Evolutionary conservation across 2,888 invertebrate genomes (phyloP).

Genomic region (Orthosia incerta): DNA sequence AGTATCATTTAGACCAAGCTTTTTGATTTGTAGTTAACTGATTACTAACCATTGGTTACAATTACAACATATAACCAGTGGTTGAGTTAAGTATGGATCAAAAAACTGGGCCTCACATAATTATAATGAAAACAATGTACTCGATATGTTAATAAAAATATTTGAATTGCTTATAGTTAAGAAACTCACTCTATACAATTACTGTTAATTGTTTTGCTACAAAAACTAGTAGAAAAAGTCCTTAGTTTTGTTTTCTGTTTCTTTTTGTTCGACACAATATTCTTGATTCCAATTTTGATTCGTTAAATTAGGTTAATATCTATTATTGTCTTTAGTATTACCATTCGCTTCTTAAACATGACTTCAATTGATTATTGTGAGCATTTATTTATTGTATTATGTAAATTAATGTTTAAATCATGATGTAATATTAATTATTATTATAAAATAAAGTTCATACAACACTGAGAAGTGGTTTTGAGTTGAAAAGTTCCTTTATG

Average conservation of each 20-base stretch:
- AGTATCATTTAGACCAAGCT: not conserved
- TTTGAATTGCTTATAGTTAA: constrained; percentile 33
- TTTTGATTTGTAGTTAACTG: no score
- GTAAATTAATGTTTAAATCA: constrained; percentile 88
- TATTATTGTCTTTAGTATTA: constrained; percentile 71
- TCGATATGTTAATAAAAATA: constrained; percentile 39
- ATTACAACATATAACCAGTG: no score
- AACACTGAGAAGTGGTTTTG: constrained; percentile 59
- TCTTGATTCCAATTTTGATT: constrained; percentile 54
- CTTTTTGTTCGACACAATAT: constrained; percentile 43
- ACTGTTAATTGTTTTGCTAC: constrained; percentile 16
- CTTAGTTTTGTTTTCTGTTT: constrained; percentile 39
- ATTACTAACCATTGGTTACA: no score
- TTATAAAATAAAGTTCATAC: constrained; percentile 86
- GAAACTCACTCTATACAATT: constrained; percentile 17
- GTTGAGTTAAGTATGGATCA: no score
- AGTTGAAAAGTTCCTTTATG: not conserved
- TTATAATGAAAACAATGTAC: constrained; percentile 40
- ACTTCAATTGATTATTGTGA: constrained; percentile 81
- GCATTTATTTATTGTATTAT: constrained; percentile 89
- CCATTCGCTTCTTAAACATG: constrained; percentile 80
- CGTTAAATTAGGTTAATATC: constrained; percentile 68
- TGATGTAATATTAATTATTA: constrained; percentile 85
- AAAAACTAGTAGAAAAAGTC: constrained; percentile 11
- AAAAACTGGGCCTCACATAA: not conserved